A percentile compares a stretch with the other conserved stretches of the same genome.
Conservation (phyloP, 2,797 vertebrate species). For the Anomalospiza imberbis region DNA sequence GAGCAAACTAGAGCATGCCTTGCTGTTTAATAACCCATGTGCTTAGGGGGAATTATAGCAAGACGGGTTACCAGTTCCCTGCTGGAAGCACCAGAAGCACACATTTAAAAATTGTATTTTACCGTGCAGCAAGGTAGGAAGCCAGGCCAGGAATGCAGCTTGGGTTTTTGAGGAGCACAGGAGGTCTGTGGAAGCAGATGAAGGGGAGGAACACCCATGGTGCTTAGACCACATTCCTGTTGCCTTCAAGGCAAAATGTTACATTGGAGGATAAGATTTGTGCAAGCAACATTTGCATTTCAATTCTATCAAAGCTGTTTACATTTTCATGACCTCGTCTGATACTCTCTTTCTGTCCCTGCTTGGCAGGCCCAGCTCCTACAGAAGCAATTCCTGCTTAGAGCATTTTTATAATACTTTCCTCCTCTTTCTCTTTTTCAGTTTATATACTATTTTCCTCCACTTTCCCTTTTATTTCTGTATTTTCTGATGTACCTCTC, state of each 20-base stretch:
- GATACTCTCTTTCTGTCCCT: not conserved
- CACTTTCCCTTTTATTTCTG: not conserved
- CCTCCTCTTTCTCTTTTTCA: not conserved
- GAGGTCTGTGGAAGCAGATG: not conserved
- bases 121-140: not conserved
- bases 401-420: not conserved
- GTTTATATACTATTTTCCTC: not conserved
- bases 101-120: not conserved
- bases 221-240: not conserved
- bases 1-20: not conserved
- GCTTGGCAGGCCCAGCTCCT: not conserved
- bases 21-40: not conserved
- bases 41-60: not conserved
- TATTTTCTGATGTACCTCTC: not conserved
- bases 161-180: not conserved
- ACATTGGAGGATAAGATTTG: not conserved
- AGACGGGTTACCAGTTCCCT: not conserved
- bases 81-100: not conserved
- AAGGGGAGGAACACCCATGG: not conserved
- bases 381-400: not conserved
- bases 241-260: constrained; percentile 13
- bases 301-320: not conserved
- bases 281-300: not conserved
- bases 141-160: fast-evolving
- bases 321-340: not conserved